A percentile compares a stretch with the other conserved stretches of the same genome.
Evolutionary conservation across 2,888 invertebrate species (phyloP).

Genomic region (Cephus rjabovi): DNA sequence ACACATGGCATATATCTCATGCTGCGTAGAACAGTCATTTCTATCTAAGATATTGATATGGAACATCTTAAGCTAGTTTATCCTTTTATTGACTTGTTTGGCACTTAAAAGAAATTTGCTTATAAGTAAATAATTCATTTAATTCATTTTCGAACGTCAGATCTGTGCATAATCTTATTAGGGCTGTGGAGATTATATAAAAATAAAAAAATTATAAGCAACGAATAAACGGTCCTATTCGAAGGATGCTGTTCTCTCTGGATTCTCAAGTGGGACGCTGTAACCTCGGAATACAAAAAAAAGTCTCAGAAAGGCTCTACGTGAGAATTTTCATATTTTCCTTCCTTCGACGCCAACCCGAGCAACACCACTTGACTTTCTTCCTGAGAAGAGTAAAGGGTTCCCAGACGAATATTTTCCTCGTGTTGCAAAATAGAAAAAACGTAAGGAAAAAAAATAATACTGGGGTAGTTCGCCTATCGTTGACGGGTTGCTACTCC

Average conservation of each 20-base stretch:
- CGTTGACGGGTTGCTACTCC: slow-evolving; percentile 12
- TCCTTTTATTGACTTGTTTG: background rate
- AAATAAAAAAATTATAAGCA: background rate
- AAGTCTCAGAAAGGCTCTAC: background rate
- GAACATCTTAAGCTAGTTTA: background rate
- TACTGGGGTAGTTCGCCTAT: background rate
- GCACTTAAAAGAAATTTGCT: background rate
- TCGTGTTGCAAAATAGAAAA: background rate
- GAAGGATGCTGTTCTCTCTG: background rate
- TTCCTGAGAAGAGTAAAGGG: background rate
- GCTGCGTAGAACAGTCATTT: background rate
- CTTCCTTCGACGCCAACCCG: slow-evolving; percentile 1
- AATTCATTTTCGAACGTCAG: too few species aligned
- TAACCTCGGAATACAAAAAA: background rate
- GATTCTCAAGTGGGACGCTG: background rate
- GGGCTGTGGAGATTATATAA: background rate
- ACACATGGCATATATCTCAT: background rate
- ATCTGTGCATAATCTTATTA: too few species aligned
- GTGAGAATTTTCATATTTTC: background rate
- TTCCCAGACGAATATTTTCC: background rate
- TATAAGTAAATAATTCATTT: background rate
- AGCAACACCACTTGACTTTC: background rate
- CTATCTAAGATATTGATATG: background rate
- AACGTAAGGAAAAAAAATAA: background rate
- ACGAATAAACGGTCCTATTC: background rate